Base-by-base conservation (phyloP, 1,140 invertebrate species). In the Wiebesia pumilae region DNA sequence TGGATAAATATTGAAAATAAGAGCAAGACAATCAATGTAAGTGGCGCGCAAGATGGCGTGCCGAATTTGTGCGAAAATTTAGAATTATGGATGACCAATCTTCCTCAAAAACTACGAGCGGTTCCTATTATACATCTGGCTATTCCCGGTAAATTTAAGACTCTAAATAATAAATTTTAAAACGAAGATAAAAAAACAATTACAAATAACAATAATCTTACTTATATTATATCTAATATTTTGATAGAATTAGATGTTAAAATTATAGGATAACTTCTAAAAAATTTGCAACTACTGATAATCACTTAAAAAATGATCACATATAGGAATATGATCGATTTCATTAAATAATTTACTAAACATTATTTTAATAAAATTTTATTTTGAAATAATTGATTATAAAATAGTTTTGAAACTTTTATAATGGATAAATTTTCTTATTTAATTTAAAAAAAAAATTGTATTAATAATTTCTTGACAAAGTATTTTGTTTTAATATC, bases 71-170 rank as follows among this genome's bases (percentile, higher is more conserved):
- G 91, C 78, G 89, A 93, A 58, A 93, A 95, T 90, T 92, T 96
- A n/a, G 95, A 96, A 90, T 94, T 94, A 84, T 97, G 96, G 96
- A 97, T 97, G 96, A 93, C 94, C 38, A 94, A 95, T 88, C 90
- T 97, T 88, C 95, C 96, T 84, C 91, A 93, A 69, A 88, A 91
- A 43, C 88, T 97, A 27, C 95, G 94, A 88, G 91, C 93, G 84
- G 67, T 96, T 78, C 95, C 96, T 71, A 93, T 97, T 85, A 96
- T 96, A 86, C 95, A 96, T 90, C 90, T 97, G 79, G 96, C 96
- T 12, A 97, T 97, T 92, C 96, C 96, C 94, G 96, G 96, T 97
- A 95, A 88, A 90, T 91, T 92, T 81, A 62, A 27, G 21, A 27
- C 10, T 62, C 27, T 10, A 58, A 16, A 58, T 58, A 21, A 58